Evolutionary conservation across 2,797 vertebrate species (phyloP).

Genomic region (Cirrhinus molitorella): DNA sequence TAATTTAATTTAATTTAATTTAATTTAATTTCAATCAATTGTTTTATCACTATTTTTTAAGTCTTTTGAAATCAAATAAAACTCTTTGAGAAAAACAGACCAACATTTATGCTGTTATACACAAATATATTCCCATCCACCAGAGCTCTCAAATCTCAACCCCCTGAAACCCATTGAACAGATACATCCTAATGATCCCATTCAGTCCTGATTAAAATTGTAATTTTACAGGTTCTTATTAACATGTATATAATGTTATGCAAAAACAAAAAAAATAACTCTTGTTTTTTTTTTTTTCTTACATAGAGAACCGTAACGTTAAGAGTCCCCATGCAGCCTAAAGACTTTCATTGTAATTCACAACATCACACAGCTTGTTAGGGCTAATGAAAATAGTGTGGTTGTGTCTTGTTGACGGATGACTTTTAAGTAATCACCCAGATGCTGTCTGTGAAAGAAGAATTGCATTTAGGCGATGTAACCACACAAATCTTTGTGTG

Average conservation of each 20-base stretch:
- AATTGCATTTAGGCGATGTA: slow-evolving; percentile 65
- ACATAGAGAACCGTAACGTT: background rate
- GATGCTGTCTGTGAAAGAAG: slow-evolving; percentile 67
- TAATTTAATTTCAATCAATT: too few species aligned
- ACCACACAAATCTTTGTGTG: slow-evolving; percentile 38
- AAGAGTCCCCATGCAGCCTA: slow-evolving; percentile 8
- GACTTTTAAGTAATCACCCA: slow-evolving; percentile 74
- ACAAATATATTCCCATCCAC: background rate
- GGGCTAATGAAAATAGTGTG: slow-evolving; percentile 72
- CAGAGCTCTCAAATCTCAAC: background rate
- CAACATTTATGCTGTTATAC: background rate
- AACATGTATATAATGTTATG: slow-evolving; percentile 3
- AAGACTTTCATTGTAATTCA: slow-evolving; percentile 71
- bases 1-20: too few species aligned
- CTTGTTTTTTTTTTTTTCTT: background rate
- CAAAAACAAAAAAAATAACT: background rate
- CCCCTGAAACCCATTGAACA: background rate
- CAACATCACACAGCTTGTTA: slow-evolving; percentile 70
- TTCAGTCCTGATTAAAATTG: slow-evolving; percentile 7
- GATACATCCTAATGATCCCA: background rate
- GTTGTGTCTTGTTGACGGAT: slow-evolving; percentile 75
- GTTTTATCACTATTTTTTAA: background rate
- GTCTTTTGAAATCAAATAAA: background rate
- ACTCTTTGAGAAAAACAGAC: background rate
- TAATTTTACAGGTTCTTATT: slow-evolving; percentile 5